Evolutionary conservation across 2,113 vertebrate genomes (phyloP).

Genomic region (Protobothrops mucrosquamatus): DNA sequence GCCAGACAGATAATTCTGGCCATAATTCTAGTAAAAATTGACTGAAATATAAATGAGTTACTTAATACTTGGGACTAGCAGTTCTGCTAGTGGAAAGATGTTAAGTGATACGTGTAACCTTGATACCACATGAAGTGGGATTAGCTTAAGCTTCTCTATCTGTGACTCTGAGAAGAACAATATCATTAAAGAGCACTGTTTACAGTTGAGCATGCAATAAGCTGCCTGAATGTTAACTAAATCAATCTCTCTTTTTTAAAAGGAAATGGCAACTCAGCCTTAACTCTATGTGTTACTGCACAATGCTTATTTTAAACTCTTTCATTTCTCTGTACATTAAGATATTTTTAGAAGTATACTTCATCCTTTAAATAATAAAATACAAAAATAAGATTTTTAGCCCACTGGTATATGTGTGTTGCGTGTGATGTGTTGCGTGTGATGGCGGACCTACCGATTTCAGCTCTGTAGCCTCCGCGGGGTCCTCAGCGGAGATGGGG

Average conservation of each 20-base stretch:
- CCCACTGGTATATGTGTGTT: neutral
- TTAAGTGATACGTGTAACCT: constrained; percentile 38
- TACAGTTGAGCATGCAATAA: constrained; percentile 10
- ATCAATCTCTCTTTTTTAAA: constrained; percentile 6
- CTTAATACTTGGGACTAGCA: neutral
- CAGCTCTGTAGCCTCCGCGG: too few species aligned
- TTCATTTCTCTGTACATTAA: constrained; percentile 6
- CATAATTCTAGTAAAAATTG: neutral
- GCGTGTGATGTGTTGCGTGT: too few species aligned
- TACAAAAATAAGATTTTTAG: neutral
- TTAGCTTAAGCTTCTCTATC: constrained; percentile 26
- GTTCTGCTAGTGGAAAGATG: neutral
- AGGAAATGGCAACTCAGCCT: neutral
- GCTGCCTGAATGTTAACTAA: neutral
- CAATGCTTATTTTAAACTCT: constrained; percentile 8
- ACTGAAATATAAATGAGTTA: constrained; percentile 23
- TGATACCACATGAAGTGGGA: constrained; percentile 42
- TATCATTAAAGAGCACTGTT: constrained; percentile 41
- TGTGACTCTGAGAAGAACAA: constrained; percentile 24
- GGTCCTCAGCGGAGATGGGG: too few species aligned
- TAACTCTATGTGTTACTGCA: neutral
- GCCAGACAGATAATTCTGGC: constrained; percentile 20
- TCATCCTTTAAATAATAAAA: neutral
- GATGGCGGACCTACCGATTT: too few species aligned
- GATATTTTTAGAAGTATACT: neutral